A percentile compares a stretch with the other conserved stretches of the same genome.
Evolutionary conservation across 2,797 vertebrate genomes (phyloP).

Genomic region (Gallinago nigripennis): DNA sequence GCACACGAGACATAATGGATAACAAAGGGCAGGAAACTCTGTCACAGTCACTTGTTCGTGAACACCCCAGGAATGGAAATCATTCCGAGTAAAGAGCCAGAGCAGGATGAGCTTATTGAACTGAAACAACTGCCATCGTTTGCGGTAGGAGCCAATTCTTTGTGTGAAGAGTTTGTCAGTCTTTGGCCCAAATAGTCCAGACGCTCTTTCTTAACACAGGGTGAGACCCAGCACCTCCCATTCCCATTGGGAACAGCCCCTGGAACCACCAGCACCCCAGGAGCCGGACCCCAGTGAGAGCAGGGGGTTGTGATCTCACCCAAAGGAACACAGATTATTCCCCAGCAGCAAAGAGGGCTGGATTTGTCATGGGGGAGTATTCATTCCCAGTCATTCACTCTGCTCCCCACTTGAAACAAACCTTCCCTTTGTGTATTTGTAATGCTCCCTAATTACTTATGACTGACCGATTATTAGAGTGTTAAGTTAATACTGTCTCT

Average conservation of each 20-base stretch:
- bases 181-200: background rate
- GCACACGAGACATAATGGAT: background rate
- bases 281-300: background rate
- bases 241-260: background rate
- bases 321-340: background rate
- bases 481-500: background rate
- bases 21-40: slow-evolving; percentile 24
- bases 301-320: background rate
- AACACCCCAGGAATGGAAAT: background rate
- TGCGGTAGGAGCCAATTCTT: background rate
- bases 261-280: background rate
- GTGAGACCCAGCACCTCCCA: background rate
- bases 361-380: background rate
- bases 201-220: background rate
- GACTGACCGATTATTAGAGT: slow-evolving; percentile 39
- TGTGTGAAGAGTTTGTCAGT: background rate
- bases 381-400: background rate
- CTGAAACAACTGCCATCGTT: background rate
- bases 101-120: background rate
- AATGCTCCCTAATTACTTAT: slow-evolving; percentile 22
- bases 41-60: background rate
- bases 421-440: slow-evolving; percentile 5
- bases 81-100: background rate
- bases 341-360: background rate
- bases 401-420: background rate